Evolutionary conservation across 2,888 invertebrate genomes (phyloP), one percentile per base, ranked within the genome.

Genomic region (Eupeodes luniger): DNA sequence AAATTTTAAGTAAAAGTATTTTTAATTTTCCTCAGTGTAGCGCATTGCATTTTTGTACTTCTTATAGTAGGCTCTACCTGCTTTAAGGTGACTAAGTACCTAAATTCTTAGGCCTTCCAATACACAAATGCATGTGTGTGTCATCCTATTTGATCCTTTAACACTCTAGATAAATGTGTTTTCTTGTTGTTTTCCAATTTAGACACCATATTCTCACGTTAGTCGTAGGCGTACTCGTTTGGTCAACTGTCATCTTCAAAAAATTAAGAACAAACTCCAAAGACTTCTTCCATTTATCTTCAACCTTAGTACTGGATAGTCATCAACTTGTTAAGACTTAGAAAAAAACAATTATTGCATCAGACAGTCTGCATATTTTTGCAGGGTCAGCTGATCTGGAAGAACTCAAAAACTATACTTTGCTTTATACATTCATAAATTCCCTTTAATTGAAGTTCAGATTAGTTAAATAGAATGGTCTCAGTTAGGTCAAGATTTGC

Each of bases 401-500:
- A 44, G 40, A 55, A 62, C 6, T 12, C 44, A 67, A 10, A 34
- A 49, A 66, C 1, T 27, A 27, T 3, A 27, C 27, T 27, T 27
- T 27, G 27, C 27, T 27, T 1, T 27, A 59, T 40, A 27, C 27
- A 27, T 40, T 40, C 40, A 12, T 57, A 61, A 80, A 59, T 74
- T 69, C 80, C 62, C 77, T 84, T 77, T 74, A 77, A 81, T 84
- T 85, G 78, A 70, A 66, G 77, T 88, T 81, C 81, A 88, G 88
- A 81, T 84, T 81, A 84, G 84, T 84, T 81, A 66, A 59, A 62
- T 74, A 53, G 55, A 70, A 40, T 55, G 70, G 70, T 70, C 40
- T 12, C 72, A 40, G 74, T 78, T 78, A 74, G 88, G 85, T 85
- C 88, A 88, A 88, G 88, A 88, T 88, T 88, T 88, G 75, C 85